Evolutionary conservation across 2,797 vertebrate species (phyloP), one percentile per base, ranked within the genome.

Genomic region (Ispidina picta): DNA sequence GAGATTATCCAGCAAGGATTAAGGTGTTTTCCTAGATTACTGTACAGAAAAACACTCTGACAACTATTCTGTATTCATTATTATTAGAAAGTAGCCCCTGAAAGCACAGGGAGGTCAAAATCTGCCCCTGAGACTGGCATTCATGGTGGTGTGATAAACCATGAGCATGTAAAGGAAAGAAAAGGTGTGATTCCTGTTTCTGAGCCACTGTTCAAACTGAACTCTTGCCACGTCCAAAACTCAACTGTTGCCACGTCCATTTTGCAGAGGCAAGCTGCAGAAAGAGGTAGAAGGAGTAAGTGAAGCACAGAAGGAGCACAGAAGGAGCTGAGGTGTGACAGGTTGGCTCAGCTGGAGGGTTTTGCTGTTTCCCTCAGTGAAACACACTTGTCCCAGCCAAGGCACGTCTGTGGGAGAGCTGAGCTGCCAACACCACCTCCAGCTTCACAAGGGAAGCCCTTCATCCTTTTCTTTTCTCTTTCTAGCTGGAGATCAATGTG

Each of bases 381-480:
- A 31, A 44, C 1, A 2, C 26, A 3, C 28, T 6, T 41, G 10
- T 60, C n/a, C 44, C 44, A 69, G 25, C 37, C 39, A 37, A 43
- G n/a, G 48, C 5, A 4, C 13, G 9, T 23, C 72, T 1, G 0
- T 33, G 39, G 20, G 23, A 10, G 51, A 44, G 26, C 4, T 58
- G 39, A n/a, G 20, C 11, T 73, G 21, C 43, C 10, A 9, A 11
- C 8, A 41, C 6, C 25, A 23, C 31, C 37, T 31, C 26, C 31
- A 59, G 2, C 1, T 17, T 66, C 35, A 33, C 28, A 31, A 22
- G 26, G 31, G 12, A 83, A 69, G 17, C 25, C 19, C 33, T 71
- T 55, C n/a, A 28, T 43, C 44, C 54, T 22, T 63, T 82, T 17
- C 13, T 84, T 51, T 62, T 31, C 26, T 31, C 12, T 55, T 75